phyloP scores from a whole-genome alignment of 2,797 vertebrate species.

The Gallinago nigripennis region DNA sequence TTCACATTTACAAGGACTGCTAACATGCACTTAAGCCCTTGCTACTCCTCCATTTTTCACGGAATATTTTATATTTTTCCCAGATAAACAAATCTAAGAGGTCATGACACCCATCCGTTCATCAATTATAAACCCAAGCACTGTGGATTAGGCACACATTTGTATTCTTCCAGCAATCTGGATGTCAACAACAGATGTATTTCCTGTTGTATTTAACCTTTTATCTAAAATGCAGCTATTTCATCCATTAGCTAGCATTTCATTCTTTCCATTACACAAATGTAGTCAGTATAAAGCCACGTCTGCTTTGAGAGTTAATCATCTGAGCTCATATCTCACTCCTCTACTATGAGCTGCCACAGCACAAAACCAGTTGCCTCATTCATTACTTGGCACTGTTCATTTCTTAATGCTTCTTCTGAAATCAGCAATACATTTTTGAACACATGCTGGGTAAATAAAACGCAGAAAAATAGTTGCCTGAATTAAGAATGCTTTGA shows the following conservation, averaged over 20 bases:
- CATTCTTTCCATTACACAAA: background rate
- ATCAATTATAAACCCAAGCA: background rate
- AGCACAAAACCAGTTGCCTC: background rate
- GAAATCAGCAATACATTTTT: background rate
- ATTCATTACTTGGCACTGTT: background rate
- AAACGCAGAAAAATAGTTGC: background rate
- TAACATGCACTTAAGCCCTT: background rate
- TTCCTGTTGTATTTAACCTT: background rate
- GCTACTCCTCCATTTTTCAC: background rate
- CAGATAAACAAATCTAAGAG: background rate
- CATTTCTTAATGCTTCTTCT: background rate
- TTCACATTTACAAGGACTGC: background rate
- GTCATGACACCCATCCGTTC: background rate
- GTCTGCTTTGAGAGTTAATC: background rate
- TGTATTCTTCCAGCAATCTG: background rate
- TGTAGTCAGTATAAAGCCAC: background rate
- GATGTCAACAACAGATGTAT: background rate
- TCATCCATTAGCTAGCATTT: background rate
- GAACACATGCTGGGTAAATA: background rate
- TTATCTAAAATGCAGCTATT: background rate
- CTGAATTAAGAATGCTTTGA: background rate
- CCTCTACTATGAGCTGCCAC: background rate
- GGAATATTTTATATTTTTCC: background rate
- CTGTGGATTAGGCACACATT: background rate
- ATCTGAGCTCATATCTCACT: background rate